These are phyloP conservation scores for Adelosebastes latens DNA, from an alignment of 2,797 vertebrate species.

Conservation along the genomic window DNA sequence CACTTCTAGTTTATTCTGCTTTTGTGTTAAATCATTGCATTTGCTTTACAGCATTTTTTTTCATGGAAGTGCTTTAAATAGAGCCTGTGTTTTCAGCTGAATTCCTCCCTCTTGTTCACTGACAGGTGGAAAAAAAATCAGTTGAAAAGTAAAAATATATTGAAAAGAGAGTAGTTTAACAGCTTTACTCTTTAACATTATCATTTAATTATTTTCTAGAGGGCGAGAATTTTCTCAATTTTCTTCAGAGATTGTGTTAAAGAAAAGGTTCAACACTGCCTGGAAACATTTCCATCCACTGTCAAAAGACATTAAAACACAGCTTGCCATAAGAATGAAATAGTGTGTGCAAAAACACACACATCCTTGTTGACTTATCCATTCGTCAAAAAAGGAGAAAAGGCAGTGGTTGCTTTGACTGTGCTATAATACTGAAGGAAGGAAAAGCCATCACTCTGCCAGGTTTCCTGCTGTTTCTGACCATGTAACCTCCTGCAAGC, in stretches of 20 bases:
- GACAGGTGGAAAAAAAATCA: constrained; percentile 24
- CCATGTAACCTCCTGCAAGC: constrained; percentile 43
- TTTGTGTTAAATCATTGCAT: constrained; percentile 8
- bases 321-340: constrained; percentile 1
- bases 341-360: not conserved
- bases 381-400: constrained; percentile 4
- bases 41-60: constrained; percentile 28
- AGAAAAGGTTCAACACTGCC: not conserved
- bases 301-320: constrained; percentile 19
- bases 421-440: not conserved
- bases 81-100: constrained; percentile 16
- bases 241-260: not conserved
- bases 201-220: not conserved
- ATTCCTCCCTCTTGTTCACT: constrained; percentile 21
- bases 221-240: not conserved
- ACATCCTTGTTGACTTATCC: not conserved
- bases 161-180: constrained; percentile 38
- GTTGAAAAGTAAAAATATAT: constrained; percentile 34
- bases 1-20: not conserved
- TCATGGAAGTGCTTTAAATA: constrained; percentile 29
- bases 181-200: constrained; percentile 46
- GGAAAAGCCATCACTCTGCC: constrained; percentile 37
- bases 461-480: constrained; percentile 47
- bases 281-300: constrained; percentile 6
- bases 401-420: constrained; percentile 5